Base-by-base conservation (phyloP, 2,113 vertebrate species). In the Protomyctophum bolini region DNA sequence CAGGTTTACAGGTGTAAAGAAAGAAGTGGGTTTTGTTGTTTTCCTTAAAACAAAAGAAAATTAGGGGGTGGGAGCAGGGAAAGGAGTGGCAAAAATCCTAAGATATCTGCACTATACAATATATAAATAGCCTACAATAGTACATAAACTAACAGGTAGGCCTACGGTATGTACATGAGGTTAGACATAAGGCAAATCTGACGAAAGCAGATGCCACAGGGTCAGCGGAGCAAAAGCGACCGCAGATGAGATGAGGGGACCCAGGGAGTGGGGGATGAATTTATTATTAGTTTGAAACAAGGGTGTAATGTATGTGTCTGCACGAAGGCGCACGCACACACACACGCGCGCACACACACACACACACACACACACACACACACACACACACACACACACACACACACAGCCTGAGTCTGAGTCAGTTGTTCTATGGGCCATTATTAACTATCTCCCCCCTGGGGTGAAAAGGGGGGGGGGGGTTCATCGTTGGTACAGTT, bases 101-200 rank as follows among this genome's bases (percentile, higher is more conserved):
- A n/a, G n/a, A n/a, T n/a, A n/a, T n/a, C n/a, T n/a, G n/a, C n/a
- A n/a, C n/a, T n/a, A n/a, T n/a, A n/a, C n/a, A n/a, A n/a, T n/a
- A n/a, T n/a, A n/a, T n/a, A n/a, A n/a, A n/a, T n/a, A n/a, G n/a
- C n/a, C 33, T 33, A 4, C 4, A 33, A 2, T 33, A 4, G 33
- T 33, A 33, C 33, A 33, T 33, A 4, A 33, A 33, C 33, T 4
- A 33, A 4, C 33, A 33, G 33, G 33, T 33, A n/a, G n/a, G 33
- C 33, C n/a, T n/a, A 33, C 2, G 4, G 33, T 33, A 33, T 33
- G 33, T 33, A 33, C 33, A 6, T 41, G 33, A 41, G 33, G 33
- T 41, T 6, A 41, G 33, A 41, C 33, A 41, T 41, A 41, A 98
- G 98, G 85, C 93, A 96, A 91, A 99, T 98, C 97, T 98, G 15